phyloP scores from a whole-genome alignment of 2,113 vertebrate species.

The Pseudolaguvia tuberculata region DNA sequence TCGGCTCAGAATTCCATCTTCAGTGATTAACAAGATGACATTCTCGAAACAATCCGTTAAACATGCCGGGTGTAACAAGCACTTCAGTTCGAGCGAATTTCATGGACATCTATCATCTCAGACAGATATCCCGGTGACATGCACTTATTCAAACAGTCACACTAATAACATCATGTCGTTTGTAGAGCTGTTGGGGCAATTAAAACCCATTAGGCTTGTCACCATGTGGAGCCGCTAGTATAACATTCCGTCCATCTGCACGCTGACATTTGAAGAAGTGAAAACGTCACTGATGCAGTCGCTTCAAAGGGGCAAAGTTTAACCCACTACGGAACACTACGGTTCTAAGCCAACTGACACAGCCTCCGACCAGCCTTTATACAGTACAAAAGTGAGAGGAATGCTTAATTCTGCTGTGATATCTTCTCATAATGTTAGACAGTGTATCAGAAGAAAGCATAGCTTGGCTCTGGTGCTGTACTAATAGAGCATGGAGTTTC shows the following conservation, averaged over 20 bases:
- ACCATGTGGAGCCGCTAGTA: slow-evolving; percentile 4
- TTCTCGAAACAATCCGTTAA: neutral
- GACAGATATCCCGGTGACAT: neutral
- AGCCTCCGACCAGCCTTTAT: slow-evolving; percentile 11
- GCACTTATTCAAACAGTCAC: slow-evolving; percentile 1
- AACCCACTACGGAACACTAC: slow-evolving; percentile 17
- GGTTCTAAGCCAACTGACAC: slow-evolving; percentile 31
- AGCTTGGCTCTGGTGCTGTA: neutral
- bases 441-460: neutral
- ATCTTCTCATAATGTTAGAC: neutral
- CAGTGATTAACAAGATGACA: neutral
- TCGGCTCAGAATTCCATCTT: neutral
- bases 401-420: neutral
- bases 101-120: neutral
- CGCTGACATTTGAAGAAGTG: slow-evolving; percentile 41
- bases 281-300: slow-evolving; percentile 10
- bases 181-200: slow-evolving; percentile 25
- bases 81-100: neutral
- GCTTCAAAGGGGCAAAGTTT: slow-evolving; percentile 29
- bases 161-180: slow-evolving; percentile 20
- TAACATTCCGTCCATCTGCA: slow-evolving; percentile 40
- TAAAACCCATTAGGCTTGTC: slow-evolving; percentile 21
- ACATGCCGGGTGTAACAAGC: neutral
- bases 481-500: neutral
- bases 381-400: neutral